phyloP scores from a whole-genome alignment of 1,140 invertebrate genomes.

The Brachionus manjavacas region DNA sequence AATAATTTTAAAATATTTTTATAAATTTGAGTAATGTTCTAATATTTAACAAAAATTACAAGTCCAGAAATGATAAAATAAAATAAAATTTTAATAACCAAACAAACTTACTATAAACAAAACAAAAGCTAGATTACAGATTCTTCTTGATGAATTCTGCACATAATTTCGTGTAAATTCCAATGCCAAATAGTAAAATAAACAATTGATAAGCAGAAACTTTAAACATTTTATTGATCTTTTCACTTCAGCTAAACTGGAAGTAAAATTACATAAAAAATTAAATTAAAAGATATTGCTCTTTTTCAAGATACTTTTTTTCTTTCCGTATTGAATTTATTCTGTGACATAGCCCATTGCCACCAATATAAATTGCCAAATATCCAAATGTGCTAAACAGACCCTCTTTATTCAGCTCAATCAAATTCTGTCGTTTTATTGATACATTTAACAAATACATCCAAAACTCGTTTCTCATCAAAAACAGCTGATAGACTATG shows the following conservation, averaged over 20 bases:
- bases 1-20: too few species aligned
- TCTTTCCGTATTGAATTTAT: background rate
- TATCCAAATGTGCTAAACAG: conserved; percentile 77
- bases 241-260: background rate
- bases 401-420: conserved; percentile 82
- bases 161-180: conserved; percentile 24
- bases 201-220: background rate
- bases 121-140: background rate
- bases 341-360: background rate
- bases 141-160: conserved; percentile 7
- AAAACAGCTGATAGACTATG: background rate
- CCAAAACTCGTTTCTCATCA: conserved; percentile 7
- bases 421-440: background rate
- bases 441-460: background rate
- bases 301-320: too few species aligned
- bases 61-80: background rate
- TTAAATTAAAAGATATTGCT: background rate
- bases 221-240: background rate
- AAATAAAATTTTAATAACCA: background rate
- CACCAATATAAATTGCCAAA: conserved; percentile 70
- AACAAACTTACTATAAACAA: conserved; percentile 10
- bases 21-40: too few species aligned
- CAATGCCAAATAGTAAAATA: background rate
- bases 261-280: background rate
- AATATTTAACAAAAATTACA: too few species aligned